These are phyloP conservation scores for Ptilonorhynchus violaceus DNA, from an alignment of 2,113 vertebrate genomes.

Conservation along the genomic window DNA sequence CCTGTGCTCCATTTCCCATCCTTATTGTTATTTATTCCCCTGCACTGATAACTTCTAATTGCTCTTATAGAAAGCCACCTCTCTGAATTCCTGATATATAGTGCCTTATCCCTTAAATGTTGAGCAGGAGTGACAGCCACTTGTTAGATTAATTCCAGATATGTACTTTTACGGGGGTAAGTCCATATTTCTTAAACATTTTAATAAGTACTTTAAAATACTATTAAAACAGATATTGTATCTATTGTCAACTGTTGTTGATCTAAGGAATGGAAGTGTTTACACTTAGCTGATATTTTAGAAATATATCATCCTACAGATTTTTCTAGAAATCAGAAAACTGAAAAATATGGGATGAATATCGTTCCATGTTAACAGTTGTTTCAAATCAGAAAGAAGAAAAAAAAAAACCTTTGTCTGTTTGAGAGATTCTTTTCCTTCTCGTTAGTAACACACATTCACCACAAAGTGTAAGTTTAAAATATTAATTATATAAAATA, in stretches of 20 bases:
- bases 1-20: background rate
- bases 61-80: background rate
- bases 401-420: background rate
- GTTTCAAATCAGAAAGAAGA: background rate
- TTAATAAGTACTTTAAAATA: background rate
- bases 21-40: background rate
- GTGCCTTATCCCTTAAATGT: background rate
- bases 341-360: background rate
- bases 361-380: background rate
- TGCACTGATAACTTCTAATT: background rate
- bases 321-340: background rate
- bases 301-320: background rate
- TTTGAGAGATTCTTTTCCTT: background rate
- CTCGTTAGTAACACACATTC: background rate
- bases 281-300: background rate
- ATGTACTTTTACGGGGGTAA: background rate
- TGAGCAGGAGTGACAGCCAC: background rate
- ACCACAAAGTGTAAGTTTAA: background rate
- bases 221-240: background rate
- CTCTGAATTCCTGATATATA: background rate
- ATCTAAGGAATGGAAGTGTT: background rate
- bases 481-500: background rate
- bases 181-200: background rate
- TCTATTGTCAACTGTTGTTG: background rate
- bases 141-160: background rate